Base-by-base conservation (phyloP, 2,113 vertebrate species). In the Solenodon paradoxus region DNA sequence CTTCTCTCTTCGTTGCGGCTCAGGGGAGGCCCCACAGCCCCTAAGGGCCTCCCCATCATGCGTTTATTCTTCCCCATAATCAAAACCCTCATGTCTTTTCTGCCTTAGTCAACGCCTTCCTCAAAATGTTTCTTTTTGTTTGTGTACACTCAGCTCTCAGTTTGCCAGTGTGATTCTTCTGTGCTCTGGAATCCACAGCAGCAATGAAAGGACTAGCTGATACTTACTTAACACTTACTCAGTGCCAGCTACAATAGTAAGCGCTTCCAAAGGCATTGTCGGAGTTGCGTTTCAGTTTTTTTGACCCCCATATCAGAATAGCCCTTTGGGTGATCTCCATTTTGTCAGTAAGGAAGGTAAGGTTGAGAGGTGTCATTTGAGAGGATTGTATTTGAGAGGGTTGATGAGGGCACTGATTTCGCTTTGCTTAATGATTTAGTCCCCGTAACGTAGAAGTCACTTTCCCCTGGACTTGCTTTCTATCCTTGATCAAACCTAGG, bases 81-180 rank as follows among this genome's bases (percentile, higher is more conserved):
- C 49, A 55, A 96, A 68, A 47, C 4, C 6, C 57, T 59, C 57
- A 24, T 22, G 11, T 30, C 3, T 15, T 15, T 87, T 91, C 63
- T 69, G 19, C 45, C 35, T 78, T 51, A 38, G 24, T 68, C 9
- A n/a, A n/a, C 1, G n/a, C 40, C 53, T 66, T 66, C 55, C n/a
- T 85, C 40, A 45, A 68, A 88, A 88, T 92, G 84, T 9, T 59
- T 28, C 30, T 66, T 91, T n/a, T 95, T 55, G n/a, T 55, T 87
- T 88, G 28, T 66, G 45, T 45, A 40, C 2, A 19, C 49, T 95
- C 49, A 78, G 38, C 51, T 84, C 19, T 75, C 80, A 61, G 6
- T 81, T 64, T 47, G 38, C 55, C 86, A 74, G 11, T 12, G 20
- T 22, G 32, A 81, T 53, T 40, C 47, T 57, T 92, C 57, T 38